phyloP scores from a whole-genome alignment of 2,888 invertebrate species.

The Noctua comes region DNA sequence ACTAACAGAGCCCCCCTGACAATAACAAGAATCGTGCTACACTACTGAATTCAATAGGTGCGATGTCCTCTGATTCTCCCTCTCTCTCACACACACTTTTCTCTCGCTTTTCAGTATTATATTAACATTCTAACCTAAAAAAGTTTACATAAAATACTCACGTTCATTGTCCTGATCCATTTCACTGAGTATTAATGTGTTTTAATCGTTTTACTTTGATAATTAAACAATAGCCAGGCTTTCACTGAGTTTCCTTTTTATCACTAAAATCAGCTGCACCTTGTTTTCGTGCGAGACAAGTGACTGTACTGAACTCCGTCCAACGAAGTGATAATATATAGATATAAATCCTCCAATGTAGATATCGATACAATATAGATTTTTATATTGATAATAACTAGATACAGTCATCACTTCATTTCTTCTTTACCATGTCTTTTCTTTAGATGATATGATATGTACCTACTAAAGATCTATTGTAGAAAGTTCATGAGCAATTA shows the following conservation, averaged over 20 bases:
- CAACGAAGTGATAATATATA: not conserved
- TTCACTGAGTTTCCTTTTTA: slow-evolving; percentile 5
- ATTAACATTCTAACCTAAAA: not conserved
- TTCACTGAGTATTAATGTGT: slow-evolving; percentile 15
- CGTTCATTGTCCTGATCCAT: slow-evolving; percentile 26
- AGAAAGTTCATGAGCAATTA: not conserved
- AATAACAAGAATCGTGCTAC: not conserved
- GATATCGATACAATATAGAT: slow-evolving; percentile 13
- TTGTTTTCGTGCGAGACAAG: not conserved
- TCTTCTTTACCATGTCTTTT: not conserved
- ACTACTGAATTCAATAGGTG: not conserved
- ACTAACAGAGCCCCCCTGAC: not conserved
- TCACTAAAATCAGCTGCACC: not conserved
- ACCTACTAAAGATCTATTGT: not conserved
- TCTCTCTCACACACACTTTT: not conserved
- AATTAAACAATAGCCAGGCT: not conserved
- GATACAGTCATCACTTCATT: not conserved
- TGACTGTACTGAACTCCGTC: slow-evolving; percentile 27
- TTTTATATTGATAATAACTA: not conserved
- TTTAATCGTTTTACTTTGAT: not conserved
- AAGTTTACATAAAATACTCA: slow-evolving; percentile 9
- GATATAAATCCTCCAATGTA: slow-evolving; percentile 20
- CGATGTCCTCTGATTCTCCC: not conserved
- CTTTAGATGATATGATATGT: not conserved
- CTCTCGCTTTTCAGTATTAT: not conserved